Base-by-base conservation (phyloP, 2,113 vertebrate genomes). In the Scomber scombrus region DNA sequence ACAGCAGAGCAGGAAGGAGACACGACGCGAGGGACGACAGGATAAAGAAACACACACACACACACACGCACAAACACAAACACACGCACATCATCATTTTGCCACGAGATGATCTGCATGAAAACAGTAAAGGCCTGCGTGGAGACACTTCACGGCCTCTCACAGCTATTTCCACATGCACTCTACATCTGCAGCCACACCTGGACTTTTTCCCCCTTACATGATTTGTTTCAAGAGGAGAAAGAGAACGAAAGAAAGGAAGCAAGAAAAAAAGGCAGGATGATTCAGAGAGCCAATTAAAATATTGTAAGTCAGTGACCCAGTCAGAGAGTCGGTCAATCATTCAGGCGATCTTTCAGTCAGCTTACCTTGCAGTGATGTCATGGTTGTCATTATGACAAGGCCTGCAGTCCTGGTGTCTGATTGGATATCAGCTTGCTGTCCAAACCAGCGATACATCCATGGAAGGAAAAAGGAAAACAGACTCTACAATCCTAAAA, bases 281-380 rank as follows among this genome's bases (percentile, higher is more conserved):
- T 34, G 11, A n/a, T 88, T 18, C 10, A 66, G 15, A 3, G 19
- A 71, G 56, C 43, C 67, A 63, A 18, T 56, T 12, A 29, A 55
- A 49, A 16, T 15, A 40, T n/a, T 46, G 10, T 16, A 11, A 15
- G 34, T 14, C 3, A 4, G 11, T 31, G 3, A 40, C 9, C 34
- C 34, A 85, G 63, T n/a, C 89, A 90, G 87, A 84, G 78, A 81
- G 92, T 85, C 88, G 85, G 91, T 67, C 88, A 94, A 94, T 71
- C 57, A 70, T 34, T 65, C 70, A n/a, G 15, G 10, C 29, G 43
- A 67, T 79, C 69, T 51, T n/a, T 78, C 75, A 34, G 54, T 77
- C 88, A 66, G 66, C 92, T 91, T 92, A 93, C 92, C 92, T 90
- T 82, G 67, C 56, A 43, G 77, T 93, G 91, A 93, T 91, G 91